A percentile compares a stretch with the other conserved stretches of the same genome.
These are phyloP conservation scores for Pharmacophagus antenor DNA, from an alignment of 2,888 invertebrate species.

Conservation along the genomic window DNA sequence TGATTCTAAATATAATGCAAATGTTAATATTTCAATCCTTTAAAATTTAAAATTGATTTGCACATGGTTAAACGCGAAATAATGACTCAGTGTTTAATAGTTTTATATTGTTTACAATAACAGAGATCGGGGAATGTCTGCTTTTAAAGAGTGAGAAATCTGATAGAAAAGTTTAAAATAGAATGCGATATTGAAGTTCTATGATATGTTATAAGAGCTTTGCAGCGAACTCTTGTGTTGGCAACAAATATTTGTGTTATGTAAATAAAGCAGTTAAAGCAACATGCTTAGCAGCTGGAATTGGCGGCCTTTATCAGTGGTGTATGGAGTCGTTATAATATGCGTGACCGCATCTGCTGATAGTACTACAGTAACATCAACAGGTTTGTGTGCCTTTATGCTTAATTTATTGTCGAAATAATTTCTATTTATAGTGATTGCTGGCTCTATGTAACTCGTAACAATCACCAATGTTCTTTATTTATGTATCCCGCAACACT, in stretches of 20 bases:
- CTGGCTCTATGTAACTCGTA: background rate
- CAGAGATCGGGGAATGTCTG: slow-evolving; percentile 57
- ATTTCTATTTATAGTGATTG: slow-evolving; percentile 38
- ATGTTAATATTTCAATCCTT: slow-evolving; percentile 33
- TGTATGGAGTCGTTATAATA: slow-evolving; percentile 47
- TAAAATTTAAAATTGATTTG: slow-evolving; percentile 40
- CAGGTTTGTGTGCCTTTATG: slow-evolving; percentile 59
- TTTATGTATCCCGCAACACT: slow-evolving; percentile 31
- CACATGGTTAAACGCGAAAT: slow-evolving; percentile 54
- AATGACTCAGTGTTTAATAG: slow-evolving; percentile 68
- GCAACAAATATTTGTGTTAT: slow-evolving; percentile 37
- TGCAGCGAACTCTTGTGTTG: slow-evolving; percentile 11
- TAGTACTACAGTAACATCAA: slow-evolving; percentile 34
- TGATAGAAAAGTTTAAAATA: slow-evolving; percentile 50
- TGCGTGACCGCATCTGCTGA: slow-evolving; percentile 39
- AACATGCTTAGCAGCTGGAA: slow-evolving; percentile 54
- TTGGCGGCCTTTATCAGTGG: slow-evolving; percentile 46
- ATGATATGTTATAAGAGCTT: slow-evolving; percentile 46
- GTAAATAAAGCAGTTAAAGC: slow-evolving; percentile 41
- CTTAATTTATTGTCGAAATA: slow-evolving; percentile 40
- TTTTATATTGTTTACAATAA: slow-evolving; percentile 59
- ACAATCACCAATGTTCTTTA: slow-evolving; percentile 28
- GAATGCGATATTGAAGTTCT: slow-evolving; percentile 44
- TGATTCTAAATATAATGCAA: slow-evolving; percentile 38
- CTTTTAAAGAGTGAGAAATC: slow-evolving; percentile 43